Percentiles rank a stretch among this genome's conserved stretches.
These are phyloP conservation scores for Calypte anna DNA, from an alignment of 2,113 vertebrate genomes.

Conservation along the genomic window DNA sequence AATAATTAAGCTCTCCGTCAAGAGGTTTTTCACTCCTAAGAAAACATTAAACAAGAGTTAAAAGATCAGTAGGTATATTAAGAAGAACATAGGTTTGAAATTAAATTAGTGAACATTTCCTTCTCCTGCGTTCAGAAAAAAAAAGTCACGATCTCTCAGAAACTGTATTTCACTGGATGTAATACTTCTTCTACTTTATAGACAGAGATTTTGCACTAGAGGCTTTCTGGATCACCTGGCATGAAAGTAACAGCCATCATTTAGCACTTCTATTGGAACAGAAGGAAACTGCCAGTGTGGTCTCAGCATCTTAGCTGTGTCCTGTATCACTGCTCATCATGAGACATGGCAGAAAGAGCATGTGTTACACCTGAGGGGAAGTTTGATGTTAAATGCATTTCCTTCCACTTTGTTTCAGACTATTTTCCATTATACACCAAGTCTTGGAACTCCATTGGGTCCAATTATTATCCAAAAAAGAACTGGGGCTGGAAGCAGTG, in stretches of 20 bases:
- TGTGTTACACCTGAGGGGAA: background rate
- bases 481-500: background rate
- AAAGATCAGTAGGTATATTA: background rate
- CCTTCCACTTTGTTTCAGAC: background rate
- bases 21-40: background rate
- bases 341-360: background rate
- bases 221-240: background rate
- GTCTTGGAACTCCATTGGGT: background rate
- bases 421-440: background rate
- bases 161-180: background rate
- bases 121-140: background rate
- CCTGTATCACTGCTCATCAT: background rate
- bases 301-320: background rate
- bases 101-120: background rate
- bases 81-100: background rate
- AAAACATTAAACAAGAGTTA: background rate
- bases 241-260: background rate
- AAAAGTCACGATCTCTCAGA: background rate
- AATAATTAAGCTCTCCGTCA: background rate
- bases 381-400: background rate
- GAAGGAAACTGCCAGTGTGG: background rate
- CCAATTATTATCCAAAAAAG: background rate
- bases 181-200: background rate
- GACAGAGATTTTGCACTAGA: background rate
- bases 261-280: background rate